A percentile compares a stretch with the other conserved stretches of the same genome.
Conservation (phyloP, 2,888 invertebrate genomes). For the Leptinotarsa haldemani region DNA sequence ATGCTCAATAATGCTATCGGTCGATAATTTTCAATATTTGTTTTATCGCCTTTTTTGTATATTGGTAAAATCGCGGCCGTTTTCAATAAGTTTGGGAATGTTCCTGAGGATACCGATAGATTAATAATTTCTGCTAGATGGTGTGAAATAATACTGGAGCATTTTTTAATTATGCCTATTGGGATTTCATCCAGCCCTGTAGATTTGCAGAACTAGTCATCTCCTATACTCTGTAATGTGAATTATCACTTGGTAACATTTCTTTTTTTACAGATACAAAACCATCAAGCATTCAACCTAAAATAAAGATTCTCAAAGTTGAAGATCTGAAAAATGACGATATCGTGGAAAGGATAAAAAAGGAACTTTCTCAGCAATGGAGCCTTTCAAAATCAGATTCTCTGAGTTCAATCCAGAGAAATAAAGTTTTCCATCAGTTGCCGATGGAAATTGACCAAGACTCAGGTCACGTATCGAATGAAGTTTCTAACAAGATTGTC, state of each 20-base stretch:
- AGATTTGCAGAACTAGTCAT: no score
- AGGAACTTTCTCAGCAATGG: slow-evolving; percentile 49
- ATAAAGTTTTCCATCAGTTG: slow-evolving; percentile 19
- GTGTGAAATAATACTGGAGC: no score
- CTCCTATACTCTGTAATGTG: no score
- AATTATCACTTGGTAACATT: neutral
- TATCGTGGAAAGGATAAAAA: slow-evolving; percentile 53
- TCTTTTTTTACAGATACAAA: slow-evolving; percentile 27
- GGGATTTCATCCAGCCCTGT: no score
- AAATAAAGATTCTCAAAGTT: slow-evolving; percentile 54
- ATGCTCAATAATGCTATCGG: no score
- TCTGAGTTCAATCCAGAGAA: neutral
- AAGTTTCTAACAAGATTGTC: neutral
- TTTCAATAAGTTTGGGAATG: no score
- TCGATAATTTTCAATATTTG: no score
- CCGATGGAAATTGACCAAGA: slow-evolving; percentile 22
- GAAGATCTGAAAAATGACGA: slow-evolving; percentile 54
- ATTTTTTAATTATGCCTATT: no score
- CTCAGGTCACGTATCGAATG: neutral
- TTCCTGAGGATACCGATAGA: no score
- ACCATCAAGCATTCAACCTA: slow-evolving; percentile 10
- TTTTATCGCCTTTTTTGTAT: no score
- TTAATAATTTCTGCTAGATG: no score
- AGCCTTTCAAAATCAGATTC: slow-evolving; percentile 27
- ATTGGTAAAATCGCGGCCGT: no score